Evolutionary conservation across 2,888 invertebrate species (phyloP).

Genomic region (Drosophila meridionalis): DNA sequence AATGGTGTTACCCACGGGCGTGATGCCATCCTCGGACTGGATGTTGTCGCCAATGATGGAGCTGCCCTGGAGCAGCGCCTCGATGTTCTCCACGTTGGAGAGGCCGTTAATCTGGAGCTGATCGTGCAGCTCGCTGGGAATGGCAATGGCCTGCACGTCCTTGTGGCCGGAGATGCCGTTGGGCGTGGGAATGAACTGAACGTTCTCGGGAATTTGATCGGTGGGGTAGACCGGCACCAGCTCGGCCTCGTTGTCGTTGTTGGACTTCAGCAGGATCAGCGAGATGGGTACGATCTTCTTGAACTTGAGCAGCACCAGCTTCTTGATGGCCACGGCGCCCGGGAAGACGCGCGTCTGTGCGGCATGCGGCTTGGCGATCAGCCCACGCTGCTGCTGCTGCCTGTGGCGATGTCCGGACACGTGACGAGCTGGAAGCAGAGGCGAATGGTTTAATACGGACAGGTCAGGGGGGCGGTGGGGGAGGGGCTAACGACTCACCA

Average conservation of each 20-base stretch:
- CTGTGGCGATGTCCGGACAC: slow-evolving; percentile 48
- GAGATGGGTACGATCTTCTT: slow-evolving; percentile 82
- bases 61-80: slow-evolving; percentile 69
- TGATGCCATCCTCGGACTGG: slow-evolving; percentile 32
- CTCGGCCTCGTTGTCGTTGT: slow-evolving; percentile 81
- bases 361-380: slow-evolving; percentile 61
- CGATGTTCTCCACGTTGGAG: slow-evolving; percentile 76
- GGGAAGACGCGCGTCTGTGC: slow-evolving; percentile 78
- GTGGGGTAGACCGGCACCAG: slow-evolving; percentile 83
- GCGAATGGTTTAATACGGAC: neutral
- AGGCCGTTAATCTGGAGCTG: slow-evolving; percentile 77
- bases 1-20: slow-evolving; percentile 56
- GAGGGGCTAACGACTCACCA: slow-evolving; percentile 57
- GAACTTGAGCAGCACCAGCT: slow-evolving; percentile 82
- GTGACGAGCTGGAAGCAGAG: slow-evolving; percentile 51
- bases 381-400: slow-evolving; percentile 58
- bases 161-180: slow-evolving; percentile 81
- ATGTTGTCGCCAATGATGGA: slow-evolving; percentile 51
- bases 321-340: slow-evolving; percentile 80
- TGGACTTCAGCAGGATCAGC: slow-evolving; percentile 76
- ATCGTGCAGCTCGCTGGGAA: slow-evolving; percentile 80
- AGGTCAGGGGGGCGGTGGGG: too few relatives aligned
- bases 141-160: slow-evolving; percentile 82
- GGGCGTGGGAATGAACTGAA: slow-evolving; percentile 81
- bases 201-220: slow-evolving; percentile 78